Evolutionary conservation across 2,113 vertebrate genomes (phyloP).

Genomic region (Cairina moschata): DNA sequence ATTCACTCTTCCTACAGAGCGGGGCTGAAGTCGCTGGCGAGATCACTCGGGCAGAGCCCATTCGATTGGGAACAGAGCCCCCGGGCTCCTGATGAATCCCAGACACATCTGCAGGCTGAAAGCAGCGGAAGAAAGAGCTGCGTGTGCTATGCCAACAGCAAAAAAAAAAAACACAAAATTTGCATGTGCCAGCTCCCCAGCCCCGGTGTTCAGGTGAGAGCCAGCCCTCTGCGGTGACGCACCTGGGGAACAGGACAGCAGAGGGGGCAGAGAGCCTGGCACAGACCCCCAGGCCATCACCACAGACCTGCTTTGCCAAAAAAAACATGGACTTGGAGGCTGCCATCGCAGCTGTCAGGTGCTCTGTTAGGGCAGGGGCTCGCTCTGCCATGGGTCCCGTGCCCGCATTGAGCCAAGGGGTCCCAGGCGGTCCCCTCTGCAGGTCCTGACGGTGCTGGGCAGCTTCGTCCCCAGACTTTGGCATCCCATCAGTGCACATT

Average conservation of each 20-base stretch:
- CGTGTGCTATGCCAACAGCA: background rate
- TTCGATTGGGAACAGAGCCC: background rate
- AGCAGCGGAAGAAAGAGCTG: background rate
- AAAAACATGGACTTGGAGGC: background rate
- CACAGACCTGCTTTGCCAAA: background rate
- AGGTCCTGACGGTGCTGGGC: background rate
- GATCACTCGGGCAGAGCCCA: background rate
- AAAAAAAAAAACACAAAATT: background rate
- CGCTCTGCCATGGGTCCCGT: background rate
- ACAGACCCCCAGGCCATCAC: background rate
- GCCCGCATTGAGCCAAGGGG: too few species aligned
- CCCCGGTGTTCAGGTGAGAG: background rate
- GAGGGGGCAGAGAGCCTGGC: background rate
- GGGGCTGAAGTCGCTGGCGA: background rate
- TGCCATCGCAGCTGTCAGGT: background rate
- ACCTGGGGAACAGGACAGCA: background rate
- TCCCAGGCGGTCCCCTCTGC: background rate
- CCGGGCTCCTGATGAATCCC: background rate
- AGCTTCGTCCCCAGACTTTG: background rate
- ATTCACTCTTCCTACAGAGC: conserved; percentile 10
- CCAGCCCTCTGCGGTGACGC: background rate
- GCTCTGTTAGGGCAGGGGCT: background rate
- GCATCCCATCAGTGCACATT: conserved; percentile 26
- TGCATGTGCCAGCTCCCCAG: background rate
- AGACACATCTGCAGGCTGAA: background rate